phyloP scores from a whole-genome alignment of 2,888 invertebrate genomes.

The Ophion obscuratus region DNA sequence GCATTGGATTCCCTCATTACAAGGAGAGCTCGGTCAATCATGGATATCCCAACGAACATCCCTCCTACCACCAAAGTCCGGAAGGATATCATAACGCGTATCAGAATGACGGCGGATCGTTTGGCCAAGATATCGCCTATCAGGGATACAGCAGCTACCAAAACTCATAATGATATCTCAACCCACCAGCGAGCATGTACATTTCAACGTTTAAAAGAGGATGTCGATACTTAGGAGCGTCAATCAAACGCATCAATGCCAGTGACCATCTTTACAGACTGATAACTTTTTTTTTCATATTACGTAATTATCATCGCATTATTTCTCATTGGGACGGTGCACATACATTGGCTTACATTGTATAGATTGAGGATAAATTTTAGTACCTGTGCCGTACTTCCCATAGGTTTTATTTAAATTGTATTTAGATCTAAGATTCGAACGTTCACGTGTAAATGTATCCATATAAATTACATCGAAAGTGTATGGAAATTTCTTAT shows the following conservation, averaged over 20 bases:
- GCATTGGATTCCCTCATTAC: constrained; percentile 89
- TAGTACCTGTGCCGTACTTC: constrained; percentile 21
- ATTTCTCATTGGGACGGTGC: constrained; percentile 14
- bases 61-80: constrained; percentile 81
- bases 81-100: constrained; percentile 78
- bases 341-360: constrained; percentile 8
- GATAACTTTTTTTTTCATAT: constrained; percentile 32
- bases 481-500: constrained; percentile 60
- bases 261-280: constrained; percentile 24
- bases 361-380: constrained; percentile 48
- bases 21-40: constrained; percentile 85
- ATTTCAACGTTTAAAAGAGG: constrained; percentile 24
- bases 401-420: constrained; percentile 34
- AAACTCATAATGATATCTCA: constrained; percentile 62
- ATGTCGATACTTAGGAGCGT: not conserved
- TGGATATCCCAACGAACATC: constrained; percentile 73
- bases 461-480: constrained; percentile 50
- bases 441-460: constrained; percentile 54
- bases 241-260: constrained; percentile 28
- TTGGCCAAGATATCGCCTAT: constrained; percentile 90
- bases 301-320: constrained; percentile 13
- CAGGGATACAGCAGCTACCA: constrained; percentile 86
- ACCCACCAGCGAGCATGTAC: constrained; percentile 8
- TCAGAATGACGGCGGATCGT: constrained; percentile 86
- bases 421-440: constrained; percentile 42